These are phyloP conservation scores for Chitala chitala DNA, from an alignment of 2,113 vertebrate species.

Conservation along the genomic window DNA sequence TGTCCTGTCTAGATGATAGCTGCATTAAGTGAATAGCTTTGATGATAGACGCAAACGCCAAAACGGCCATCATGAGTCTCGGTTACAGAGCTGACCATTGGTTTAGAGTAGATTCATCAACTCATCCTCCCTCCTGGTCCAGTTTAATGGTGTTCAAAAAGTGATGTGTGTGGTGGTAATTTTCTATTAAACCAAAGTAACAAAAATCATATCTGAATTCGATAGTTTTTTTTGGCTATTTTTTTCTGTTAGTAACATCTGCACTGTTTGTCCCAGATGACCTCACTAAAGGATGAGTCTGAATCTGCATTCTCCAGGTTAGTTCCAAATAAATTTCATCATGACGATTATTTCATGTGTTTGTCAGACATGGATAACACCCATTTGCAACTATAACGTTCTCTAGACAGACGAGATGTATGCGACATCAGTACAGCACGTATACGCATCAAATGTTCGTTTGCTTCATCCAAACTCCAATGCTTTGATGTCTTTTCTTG, in stretches of 20 bases:
- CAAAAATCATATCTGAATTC: background rate
- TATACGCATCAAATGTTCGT: background rate
- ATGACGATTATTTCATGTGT: background rate
- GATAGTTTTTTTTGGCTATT: background rate
- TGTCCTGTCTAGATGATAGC: too few relatives aligned
- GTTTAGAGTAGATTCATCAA: too few relatives aligned
- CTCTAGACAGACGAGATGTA: background rate
- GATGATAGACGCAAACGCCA: too few relatives aligned
- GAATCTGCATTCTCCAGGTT: slow-evolving; percentile 3
- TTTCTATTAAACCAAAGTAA: background rate
- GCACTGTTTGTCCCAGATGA: background rate
- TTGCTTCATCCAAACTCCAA: background rate
- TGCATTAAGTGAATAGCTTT: too few relatives aligned
- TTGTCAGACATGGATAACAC: background rate
- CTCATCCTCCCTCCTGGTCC: background rate
- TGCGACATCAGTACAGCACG: background rate
- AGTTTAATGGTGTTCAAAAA: background rate
- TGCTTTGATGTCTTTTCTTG: background rate
- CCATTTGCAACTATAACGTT: background rate
- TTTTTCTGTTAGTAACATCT: background rate
- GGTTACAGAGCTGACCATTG: too few relatives aligned
- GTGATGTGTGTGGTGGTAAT: background rate
- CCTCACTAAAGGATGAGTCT: background rate
- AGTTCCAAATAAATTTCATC: slow-evolving; percentile 4
- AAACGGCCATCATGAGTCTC: too few relatives aligned